Conservation (phyloP, 2,797 vertebrate species). For the Taeniopygia guttata region DNA sequence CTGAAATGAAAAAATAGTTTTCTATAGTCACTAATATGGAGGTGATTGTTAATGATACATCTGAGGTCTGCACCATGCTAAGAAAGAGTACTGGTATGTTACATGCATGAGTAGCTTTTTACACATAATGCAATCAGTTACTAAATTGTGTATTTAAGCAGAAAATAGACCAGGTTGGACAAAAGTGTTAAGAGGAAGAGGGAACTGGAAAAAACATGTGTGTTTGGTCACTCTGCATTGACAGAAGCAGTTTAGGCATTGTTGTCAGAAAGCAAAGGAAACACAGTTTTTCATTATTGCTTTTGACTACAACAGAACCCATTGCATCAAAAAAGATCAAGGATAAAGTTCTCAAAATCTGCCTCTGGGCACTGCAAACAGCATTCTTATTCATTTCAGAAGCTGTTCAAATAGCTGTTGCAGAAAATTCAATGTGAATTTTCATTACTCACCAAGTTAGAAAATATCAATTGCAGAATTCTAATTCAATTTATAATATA, state of each 20-base stretch:
- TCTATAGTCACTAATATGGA: neutral
- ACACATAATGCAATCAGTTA: neutral
- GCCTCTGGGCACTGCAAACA: neutral
- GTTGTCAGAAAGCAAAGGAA: neutral
- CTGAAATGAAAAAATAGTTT: neutral
- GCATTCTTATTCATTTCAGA: neutral
- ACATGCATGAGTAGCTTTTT: neutral
- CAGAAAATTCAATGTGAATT: neutral
- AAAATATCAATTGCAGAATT: neutral
- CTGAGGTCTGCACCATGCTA: neutral
- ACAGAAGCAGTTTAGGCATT: neutral
- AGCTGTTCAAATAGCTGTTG: neutral
- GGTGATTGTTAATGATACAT: neutral
- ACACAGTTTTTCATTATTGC: neutral
- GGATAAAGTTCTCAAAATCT: neutral
- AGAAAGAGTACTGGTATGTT: neutral
- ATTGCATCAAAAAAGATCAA: slow-evolving; percentile 24
- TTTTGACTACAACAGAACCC: neutral
- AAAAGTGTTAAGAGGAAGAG: neutral
- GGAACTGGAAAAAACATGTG: neutral
- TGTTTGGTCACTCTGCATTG: neutral
- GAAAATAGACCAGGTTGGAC: slow-evolving; percentile 1
- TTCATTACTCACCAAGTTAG: neutral
- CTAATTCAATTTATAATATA: neutral
- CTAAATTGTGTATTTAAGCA: neutral